These are phyloP conservation scores for Dryobota labecula DNA, from an alignment of 2,888 invertebrate genomes.

Conservation along the genomic window DNA sequence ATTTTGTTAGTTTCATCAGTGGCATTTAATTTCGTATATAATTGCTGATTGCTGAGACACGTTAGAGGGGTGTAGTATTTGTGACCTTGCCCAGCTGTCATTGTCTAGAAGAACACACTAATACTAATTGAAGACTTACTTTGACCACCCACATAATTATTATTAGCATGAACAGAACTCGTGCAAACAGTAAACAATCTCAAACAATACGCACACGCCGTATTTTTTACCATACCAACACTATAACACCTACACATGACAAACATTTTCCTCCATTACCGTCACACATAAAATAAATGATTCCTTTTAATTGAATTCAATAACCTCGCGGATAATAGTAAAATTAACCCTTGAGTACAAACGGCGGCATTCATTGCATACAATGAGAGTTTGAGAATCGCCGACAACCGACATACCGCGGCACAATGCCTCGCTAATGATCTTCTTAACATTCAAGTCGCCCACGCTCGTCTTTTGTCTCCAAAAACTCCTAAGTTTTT, in stretches of 20 bases:
- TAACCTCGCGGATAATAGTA: conserved; percentile 65
- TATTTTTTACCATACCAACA: conserved; percentile 27
- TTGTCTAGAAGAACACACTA: no score
- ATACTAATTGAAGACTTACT: no score
- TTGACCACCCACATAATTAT: background rate
- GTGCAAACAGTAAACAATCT: conserved; percentile 1
- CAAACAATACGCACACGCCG: conserved; percentile 29
- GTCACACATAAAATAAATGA: conserved; percentile 55
- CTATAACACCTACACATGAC: conserved; percentile 44
- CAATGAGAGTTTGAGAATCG: conserved; percentile 79
- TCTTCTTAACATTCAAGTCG: conserved; percentile 88
- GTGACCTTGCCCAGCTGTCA: no score
- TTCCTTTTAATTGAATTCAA: conserved; percentile 65
- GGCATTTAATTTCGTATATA: no score
- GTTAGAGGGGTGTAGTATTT: no score
- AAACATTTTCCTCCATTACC: conserved; percentile 47
- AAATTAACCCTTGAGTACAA: conserved; percentile 62
- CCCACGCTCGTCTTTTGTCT: conserved; percentile 88
- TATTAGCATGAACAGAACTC: background rate
- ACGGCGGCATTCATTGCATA: conserved; percentile 48
- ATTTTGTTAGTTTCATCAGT: no score
- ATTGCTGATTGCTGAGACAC: no score
- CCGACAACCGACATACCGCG: conserved; percentile 65
- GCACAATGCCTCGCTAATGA: conserved; percentile 88
- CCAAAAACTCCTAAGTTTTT: conserved; percentile 84